Evolutionary conservation across 2,888 invertebrate genomes (phyloP).

Genomic region (Tortricodes alternella): DNA sequence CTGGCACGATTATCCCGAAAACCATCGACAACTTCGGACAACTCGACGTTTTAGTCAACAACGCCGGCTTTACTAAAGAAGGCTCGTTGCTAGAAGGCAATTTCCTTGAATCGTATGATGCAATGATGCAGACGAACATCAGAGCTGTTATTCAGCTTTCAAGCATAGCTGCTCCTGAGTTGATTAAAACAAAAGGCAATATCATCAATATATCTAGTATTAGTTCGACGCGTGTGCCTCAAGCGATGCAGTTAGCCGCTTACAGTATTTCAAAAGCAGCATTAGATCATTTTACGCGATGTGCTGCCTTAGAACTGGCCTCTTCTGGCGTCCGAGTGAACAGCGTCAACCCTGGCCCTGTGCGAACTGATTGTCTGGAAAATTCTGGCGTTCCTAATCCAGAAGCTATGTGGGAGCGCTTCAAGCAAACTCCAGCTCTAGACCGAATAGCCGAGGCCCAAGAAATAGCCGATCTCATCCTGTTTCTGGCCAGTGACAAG

Average conservation of each 20-base stretch:
- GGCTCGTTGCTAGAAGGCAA: conserved; percentile 33
- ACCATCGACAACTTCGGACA: conserved; percentile 44
- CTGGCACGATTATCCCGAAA: conserved; percentile 38
- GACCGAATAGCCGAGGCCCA: conserved; percentile 45
- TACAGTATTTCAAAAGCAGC: conserved; percentile 64
- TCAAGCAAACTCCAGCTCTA: conserved; percentile 35
- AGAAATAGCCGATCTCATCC: conserved; percentile 9
- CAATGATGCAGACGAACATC: conserved; percentile 47
- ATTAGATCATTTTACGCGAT: conserved; percentile 88
- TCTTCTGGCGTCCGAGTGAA: conserved; percentile 83
- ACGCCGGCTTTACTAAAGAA: conserved; percentile 42
- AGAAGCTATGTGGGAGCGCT: conserved; percentile 71
- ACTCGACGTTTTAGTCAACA: conserved; percentile 49
- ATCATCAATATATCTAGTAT: conserved; percentile 43
- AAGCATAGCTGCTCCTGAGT: conserved; percentile 39
- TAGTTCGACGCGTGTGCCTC: not conserved
- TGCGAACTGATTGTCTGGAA: conserved; percentile 42
- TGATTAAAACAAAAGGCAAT: conserved; percentile 42
- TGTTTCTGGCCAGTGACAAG: conserved; percentile 1
- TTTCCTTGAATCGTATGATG: conserved; percentile 43
- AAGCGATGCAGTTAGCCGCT: not conserved
- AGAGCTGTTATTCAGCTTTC: conserved; percentile 45
- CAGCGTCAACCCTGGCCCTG: conserved; percentile 85
- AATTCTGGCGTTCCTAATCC: conserved; percentile 63
- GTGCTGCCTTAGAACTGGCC: conserved; percentile 85